Evolutionary conservation across 2,797 vertebrate species (phyloP), one percentile per base, ranked within the genome.

Genomic region (Knipowitschia caucasica): DNA sequence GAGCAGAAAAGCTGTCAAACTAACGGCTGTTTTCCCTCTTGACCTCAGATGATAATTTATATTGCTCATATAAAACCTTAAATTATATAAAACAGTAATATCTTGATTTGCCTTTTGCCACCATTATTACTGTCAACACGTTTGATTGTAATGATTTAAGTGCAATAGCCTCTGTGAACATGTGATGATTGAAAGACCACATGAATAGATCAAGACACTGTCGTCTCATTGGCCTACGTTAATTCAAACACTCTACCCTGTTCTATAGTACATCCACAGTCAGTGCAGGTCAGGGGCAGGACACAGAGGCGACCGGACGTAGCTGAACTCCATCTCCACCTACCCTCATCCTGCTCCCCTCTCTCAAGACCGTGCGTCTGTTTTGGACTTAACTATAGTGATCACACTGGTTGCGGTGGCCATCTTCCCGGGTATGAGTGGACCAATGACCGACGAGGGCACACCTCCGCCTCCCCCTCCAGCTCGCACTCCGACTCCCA

Each of bases 331-430:
- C 84, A 82, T 68, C 75, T 58, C 24, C 29, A 60, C 44, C 35
- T 59, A 38, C 72, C 69, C 63, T 65, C 50, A 38, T 69, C 50
- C 51, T 36, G 27, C 59, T 50, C 62, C 56, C 60, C 57, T 61
- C 70, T 87, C 93, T 94, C 96, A 99, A 90, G 95, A 99, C 81
- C 94, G 90, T 39, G 93, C 92, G 63, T 96, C 94, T 58, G 95
- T 93, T 91, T 97, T 99, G 74, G 96, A 95, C 89, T 99, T 99
- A 65, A 99, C 95, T 93, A 99, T 99, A 12, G 95, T 99, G 81
- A 99, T 99, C 83, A 99, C 96, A 26, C 96, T 98, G 14, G 96
- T 99, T 29, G 95, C 92, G 8, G 84, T 87, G 1, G 94, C 95
- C 69, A 94, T 91, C 84, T 99, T 99, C 71, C 95, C 95, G 0